Base-by-base conservation (phyloP, 2,113 vertebrate genomes). In the Thalassoma bifasciatum region DNA sequence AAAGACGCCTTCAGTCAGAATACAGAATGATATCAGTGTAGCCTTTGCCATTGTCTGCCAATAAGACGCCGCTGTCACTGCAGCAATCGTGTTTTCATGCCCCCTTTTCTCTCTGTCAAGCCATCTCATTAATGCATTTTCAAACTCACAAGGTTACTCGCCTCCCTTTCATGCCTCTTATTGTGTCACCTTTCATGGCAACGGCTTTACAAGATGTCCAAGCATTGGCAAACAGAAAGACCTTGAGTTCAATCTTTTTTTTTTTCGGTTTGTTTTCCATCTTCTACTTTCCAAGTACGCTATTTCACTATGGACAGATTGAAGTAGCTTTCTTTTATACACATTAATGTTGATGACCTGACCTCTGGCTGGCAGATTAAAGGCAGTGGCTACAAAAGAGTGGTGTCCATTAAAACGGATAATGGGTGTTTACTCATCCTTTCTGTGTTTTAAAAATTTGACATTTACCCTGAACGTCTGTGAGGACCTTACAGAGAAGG, bases 1-100 rank as follows among this genome's bases (percentile, higher is more conserved):
- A 82, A 46, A 87, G 60, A 69, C 65, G 34, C 65, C 58, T 66
- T 53, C 19, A 70, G 36, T 74, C 81, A 80, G 60, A 85, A 77
- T 38, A 44, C 19, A 26, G 77, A 87, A 71, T 85, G 62, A 77
- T 52, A 82, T 72, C 49, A 73, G 53, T 12, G 60, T 62, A 42
- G 65, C 46, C 63, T 42, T 52, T 40, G 79, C 81, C 75, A 34
- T 13, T 26, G 71, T 58, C 65, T 71, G 50, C 30, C 52, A 77
- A 68, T 59, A 44, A 22, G 60, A 62, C 62, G 42, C 54, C 9
- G 67, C 58, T 70, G 59, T 68, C 71, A 73, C 65, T 66, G 40
- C 60, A 34, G 47, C 58, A 2, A 62, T 71, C 52, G 53, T 8
- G 14, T 56, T 66, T 54, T 30, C 51, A 26, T 73, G 60, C 44